A percentile compares a stretch with the other conserved stretches of the same genome.
Evolutionary conservation across 2,888 invertebrate species (phyloP).

Genomic region (Mythimna loreyi): DNA sequence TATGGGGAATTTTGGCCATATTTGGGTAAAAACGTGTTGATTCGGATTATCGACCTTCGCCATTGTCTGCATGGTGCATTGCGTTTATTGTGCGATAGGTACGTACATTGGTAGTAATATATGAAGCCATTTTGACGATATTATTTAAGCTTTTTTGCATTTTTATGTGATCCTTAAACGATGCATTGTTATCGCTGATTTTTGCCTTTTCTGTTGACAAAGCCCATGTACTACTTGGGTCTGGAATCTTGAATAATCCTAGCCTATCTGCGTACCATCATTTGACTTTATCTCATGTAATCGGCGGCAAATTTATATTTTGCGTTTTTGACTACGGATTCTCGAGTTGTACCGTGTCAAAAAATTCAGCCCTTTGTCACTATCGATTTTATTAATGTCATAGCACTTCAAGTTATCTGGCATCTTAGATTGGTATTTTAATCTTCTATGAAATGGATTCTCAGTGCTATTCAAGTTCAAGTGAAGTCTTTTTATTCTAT

Average conservation of each 20-base stretch:
- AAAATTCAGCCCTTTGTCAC: conserved; percentile 16
- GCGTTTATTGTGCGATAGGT: conserved; percentile 83
- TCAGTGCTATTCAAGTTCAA: not conserved
- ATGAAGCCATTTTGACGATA: conserved; percentile 69
- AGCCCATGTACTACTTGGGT: not conserved
- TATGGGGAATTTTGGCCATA: conserved; percentile 42
- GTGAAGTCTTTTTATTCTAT: not conserved
- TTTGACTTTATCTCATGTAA: not conserved
- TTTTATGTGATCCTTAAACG: not conserved
- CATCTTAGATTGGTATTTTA: not conserved
- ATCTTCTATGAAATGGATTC: not conserved
- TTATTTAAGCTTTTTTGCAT: conserved; percentile 36
- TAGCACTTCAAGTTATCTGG: conserved; percentile 10
- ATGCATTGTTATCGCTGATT: not conserved
- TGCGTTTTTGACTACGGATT: conserved; percentile 19
- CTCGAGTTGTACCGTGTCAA: conserved; percentile 16
- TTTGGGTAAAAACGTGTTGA: conserved; percentile 68
- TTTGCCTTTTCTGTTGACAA: conserved; percentile 7
- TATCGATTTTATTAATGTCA: conserved; percentile 19
- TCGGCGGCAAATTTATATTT: conserved; percentile 49
- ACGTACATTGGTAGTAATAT: conserved; percentile 64
- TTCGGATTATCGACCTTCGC: conserved; percentile 89
- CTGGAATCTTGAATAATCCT: conserved; percentile 9
- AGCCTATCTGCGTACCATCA: conserved; percentile 15
- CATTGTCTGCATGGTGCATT: conserved; percentile 91